Conservation (phyloP, 2,113 vertebrate species). For the Sinocyclocheilus grahami region DNA sequence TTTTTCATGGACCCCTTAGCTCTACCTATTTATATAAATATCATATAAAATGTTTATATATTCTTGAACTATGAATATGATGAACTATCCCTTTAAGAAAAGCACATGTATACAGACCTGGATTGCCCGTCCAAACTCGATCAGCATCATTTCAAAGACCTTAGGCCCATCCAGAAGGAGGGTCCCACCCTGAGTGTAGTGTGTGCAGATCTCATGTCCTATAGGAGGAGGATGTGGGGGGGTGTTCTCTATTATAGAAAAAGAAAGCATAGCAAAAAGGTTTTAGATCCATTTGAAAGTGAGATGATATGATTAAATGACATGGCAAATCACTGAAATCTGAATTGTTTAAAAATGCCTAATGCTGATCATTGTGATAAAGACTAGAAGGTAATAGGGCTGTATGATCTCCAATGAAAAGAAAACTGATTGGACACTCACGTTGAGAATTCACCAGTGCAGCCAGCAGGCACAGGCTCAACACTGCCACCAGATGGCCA, state of each 20-base stretch:
- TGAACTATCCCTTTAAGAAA: too few relatives aligned
- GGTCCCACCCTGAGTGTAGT: slow-evolving; percentile 15
- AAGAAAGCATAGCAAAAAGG: background rate
- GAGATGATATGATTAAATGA: background rate
- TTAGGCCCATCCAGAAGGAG: background rate
- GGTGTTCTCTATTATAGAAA: background rate
- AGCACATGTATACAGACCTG: slow-evolving; percentile 15
- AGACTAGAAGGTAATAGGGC: background rate
- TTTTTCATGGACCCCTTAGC: too few relatives aligned
- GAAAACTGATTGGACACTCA: slow-evolving; percentile 55
- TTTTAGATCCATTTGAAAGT: background rate
- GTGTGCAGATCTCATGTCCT: background rate
- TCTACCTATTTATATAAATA: too few relatives aligned
- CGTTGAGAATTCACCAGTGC: slow-evolving; percentile 8
- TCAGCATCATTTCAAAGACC: slow-evolving; percentile 31
- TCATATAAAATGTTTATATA: too few relatives aligned
- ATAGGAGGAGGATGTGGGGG: background rate
- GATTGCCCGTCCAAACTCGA: slow-evolving; percentile 12
- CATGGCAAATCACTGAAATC: background rate
- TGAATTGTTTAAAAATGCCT: too few relatives aligned
- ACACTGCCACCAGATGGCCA: slow-evolving; percentile 61
- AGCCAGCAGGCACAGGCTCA: slow-evolving; percentile 49
- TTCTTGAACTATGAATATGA: too few relatives aligned
- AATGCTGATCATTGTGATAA: too few relatives aligned
- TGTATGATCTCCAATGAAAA: background rate